These are phyloP conservation scores for Chaetorhynchus papuensis DNA, from an alignment of 2,113 vertebrate genomes.

Conservation along the genomic window DNA sequence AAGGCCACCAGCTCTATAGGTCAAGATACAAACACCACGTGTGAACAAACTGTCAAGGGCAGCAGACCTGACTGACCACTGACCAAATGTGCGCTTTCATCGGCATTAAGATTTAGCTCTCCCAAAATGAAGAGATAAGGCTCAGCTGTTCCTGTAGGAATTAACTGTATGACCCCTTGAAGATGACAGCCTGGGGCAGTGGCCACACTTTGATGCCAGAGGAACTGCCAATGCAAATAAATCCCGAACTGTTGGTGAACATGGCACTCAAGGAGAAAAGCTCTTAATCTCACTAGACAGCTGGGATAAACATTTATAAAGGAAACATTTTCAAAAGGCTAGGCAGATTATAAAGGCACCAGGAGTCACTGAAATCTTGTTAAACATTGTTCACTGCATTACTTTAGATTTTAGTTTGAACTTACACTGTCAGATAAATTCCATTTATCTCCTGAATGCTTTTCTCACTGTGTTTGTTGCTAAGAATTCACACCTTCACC, in stretches of 20 bases:
- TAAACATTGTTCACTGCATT: conserved; percentile 64
- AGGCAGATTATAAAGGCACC: conserved; percentile 67
- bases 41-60: neutral
- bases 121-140: neutral
- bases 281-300: conserved; percentile 68
- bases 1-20: neutral
- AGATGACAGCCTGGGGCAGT: neutral
- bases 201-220: conserved; percentile 23
- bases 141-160: neutral
- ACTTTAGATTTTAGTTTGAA: conserved; percentile 67
- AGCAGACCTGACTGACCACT: neutral
- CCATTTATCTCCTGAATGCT: conserved; percentile 64
- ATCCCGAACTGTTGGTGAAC: neutral
- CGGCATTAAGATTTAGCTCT: neutral
- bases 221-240: conserved; percentile 38
- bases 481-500: conserved; percentile 60
- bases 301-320: conserved; percentile 66
- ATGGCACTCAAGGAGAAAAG: conserved; percentile 52
- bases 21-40: neutral
- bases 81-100: rapidly evolving
- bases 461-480: conserved; percentile 56
- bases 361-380: conserved; percentile 69
- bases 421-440: conserved; percentile 68
- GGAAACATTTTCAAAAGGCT: conserved; percentile 65
- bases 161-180: neutral